These are phyloP conservation scores for Motacilla alba DNA, from an alignment of 2,113 vertebrate species.

Conservation along the genomic window DNA sequence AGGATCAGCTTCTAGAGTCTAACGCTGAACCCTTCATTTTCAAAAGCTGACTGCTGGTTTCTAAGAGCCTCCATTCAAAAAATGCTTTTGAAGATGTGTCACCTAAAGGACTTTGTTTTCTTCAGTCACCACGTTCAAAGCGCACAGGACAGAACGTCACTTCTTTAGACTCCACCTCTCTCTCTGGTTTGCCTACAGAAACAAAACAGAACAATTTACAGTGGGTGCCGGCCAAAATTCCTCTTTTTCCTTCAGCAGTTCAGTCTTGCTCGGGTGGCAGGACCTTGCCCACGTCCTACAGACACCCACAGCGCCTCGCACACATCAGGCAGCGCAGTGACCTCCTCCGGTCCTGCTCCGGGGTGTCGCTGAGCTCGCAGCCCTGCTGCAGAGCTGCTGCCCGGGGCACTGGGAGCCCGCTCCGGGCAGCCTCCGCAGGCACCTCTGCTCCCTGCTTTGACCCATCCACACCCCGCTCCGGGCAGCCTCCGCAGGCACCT, in stretches of 20 bases:
- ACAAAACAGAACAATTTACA: background rate
- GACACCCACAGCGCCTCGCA: rapidly evolving
- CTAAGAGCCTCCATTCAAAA: background rate
- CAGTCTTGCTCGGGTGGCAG: too few relatives aligned
- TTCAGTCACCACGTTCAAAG: background rate
- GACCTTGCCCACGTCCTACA: rapidly evolving
- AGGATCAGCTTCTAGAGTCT: background rate
- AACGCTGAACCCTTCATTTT: background rate
- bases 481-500: too few relatives aligned
- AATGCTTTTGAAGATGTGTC: background rate
- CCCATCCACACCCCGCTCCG: too few relatives aligned
- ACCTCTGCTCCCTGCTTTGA: background rate
- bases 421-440: background rate
- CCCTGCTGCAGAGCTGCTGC: background rate
- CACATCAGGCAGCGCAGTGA: background rate
- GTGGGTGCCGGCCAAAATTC: background rate
- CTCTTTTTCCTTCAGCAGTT: background rate
- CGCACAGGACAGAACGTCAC: background rate
- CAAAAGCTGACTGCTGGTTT: background rate
- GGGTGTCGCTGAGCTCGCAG: background rate
- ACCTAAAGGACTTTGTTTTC: background rate
- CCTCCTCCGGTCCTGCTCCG: background rate
- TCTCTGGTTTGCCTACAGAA: background rate
- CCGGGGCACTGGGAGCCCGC: background rate
- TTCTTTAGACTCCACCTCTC: background rate